Base-by-base conservation (phyloP, 2,888 invertebrate genomes). In the Crocallis elinguaria region DNA sequence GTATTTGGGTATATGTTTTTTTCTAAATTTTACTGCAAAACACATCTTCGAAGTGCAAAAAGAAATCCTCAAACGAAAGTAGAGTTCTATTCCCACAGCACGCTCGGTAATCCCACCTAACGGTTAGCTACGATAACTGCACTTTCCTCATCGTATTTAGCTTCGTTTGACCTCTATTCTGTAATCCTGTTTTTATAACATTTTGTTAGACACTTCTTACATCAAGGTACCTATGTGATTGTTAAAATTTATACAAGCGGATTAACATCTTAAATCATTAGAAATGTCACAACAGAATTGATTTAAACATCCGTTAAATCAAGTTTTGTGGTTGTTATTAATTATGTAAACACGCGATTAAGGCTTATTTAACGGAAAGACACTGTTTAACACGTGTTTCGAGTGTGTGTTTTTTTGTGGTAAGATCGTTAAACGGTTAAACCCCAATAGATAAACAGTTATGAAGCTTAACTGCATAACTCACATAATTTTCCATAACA, bases 101-200 rank as follows among this genome's bases (percentile, higher is more conserved):
- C 41, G 25, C 46, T 53, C 53, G 27, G 41, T 53, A 53, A 53
- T 42, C 53, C 48, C 14, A 17, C 42, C 37, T 42, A 43, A 53
- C 43, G 17, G 53, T 53, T 53, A 53, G 37, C 42, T 53, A 53
- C 48, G 53, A 53, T 53, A 48, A 48, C 53, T 48, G 53, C 48
- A 33, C 38, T 43, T 30, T 36, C 29, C 19, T 27, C 13, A 25
- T 30, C 21, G 30, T 30, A 19, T 30, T 29, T 38, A 50, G 30
- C 29, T 19, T 17, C 7, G 27, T 17, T 25, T 46, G 41, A 46
- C 52, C 41, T 52, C 45, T 52, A 30, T 38, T 49, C 27, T 39
- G 39, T 38, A 30, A 39, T 37, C 37, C 30, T 30, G 11, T 44
- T 37, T 32, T n/a, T 32, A 13, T 21, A 41, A 21, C 5, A 36